Evolutionary conservation across 2,113 vertebrate species (phyloP).

Genomic region (Barnardius zonarius): DNA sequence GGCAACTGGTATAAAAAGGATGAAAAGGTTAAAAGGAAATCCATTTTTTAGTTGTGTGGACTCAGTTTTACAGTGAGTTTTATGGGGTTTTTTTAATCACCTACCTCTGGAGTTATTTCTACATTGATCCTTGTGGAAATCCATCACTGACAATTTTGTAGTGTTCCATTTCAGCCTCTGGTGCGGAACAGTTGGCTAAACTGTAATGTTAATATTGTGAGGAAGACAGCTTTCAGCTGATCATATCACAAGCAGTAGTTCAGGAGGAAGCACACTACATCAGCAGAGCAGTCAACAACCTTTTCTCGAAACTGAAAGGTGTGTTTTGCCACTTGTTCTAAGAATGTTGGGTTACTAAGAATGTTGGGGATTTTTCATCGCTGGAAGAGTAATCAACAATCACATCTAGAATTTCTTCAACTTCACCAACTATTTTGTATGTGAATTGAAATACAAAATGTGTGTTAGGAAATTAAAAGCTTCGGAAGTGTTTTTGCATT

Average conservation of each 20-base stretch:
- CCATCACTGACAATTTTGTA: background rate
- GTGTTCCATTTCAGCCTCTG: background rate
- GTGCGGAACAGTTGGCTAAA: background rate
- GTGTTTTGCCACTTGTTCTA: background rate
- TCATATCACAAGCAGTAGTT: background rate
- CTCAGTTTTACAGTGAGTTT: background rate
- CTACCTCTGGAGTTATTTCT: background rate
- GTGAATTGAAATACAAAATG: background rate
- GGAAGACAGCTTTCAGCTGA: background rate
- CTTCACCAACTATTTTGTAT: background rate
- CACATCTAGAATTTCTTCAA: background rate
- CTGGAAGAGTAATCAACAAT: background rate
- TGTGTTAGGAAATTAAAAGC: background rate
- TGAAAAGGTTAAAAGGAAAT: background rate
- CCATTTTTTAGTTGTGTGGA: accelerated
- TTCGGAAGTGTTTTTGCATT: background rate
- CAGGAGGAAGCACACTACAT: background rate
- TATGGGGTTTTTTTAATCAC: background rate
- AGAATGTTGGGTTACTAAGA: background rate
- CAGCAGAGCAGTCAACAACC: background rate
- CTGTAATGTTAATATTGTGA: background rate
- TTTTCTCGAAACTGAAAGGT: background rate
- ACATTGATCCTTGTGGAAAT: accelerated
- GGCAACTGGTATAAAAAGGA: background rate
- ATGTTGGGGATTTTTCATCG: background rate